Percentiles rank a stretch among this genome's conserved stretches.
Evolutionary conservation across 2,797 vertebrate genomes (phyloP).

Genomic region (Vespertilio murinus): DNA sequence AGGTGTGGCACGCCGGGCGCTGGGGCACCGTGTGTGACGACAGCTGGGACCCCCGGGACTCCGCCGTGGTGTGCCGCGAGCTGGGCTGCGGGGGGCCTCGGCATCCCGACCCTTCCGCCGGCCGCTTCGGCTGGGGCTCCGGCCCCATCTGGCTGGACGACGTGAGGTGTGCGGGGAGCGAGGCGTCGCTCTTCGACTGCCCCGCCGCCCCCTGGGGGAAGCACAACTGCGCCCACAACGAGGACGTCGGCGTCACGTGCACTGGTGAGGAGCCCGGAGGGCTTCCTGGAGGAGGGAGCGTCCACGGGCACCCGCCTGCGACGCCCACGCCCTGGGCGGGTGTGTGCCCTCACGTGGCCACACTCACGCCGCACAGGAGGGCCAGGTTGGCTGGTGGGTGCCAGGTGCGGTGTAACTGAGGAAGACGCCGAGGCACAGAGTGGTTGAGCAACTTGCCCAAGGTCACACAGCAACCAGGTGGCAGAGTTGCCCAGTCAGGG

Average conservation of each 20-base stretch:
- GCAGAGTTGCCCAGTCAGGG: neutral
- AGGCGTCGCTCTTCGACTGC: slow-evolving; percentile 65
- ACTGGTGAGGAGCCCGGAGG: slow-evolving; percentile 62
- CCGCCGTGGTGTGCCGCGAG: slow-evolving; percentile 75
- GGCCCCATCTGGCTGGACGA: slow-evolving; percentile 82
- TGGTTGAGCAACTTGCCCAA: neutral
- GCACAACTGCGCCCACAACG: slow-evolving; percentile 80
- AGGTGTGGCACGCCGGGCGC: slow-evolving; percentile 71
- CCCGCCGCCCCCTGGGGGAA: slow-evolving; percentile 72
- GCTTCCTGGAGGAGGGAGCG: neutral
- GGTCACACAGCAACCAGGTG: neutral
- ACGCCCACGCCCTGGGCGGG: neutral
- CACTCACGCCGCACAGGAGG: neutral
- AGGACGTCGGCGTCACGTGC: slow-evolving; percentile 79
- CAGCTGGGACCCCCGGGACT: slow-evolving; percentile 78
- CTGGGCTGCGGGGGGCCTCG: slow-evolving; percentile 69
- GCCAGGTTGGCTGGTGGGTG: neutral
- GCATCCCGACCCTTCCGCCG: slow-evolving; percentile 43
- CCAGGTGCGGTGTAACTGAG: neutral
- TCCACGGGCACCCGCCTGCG: neutral
- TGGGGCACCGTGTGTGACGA: slow-evolving; percentile 80
- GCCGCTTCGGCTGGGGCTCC: slow-evolving; percentile 72
- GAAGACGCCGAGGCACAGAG: neutral
- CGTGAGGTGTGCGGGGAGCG: slow-evolving; percentile 68
- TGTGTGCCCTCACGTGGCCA: neutral